These are phyloP conservation scores for Arctocebus calabarensis DNA, from an alignment of 2,797 vertebrate species.

Conservation along the genomic window DNA sequence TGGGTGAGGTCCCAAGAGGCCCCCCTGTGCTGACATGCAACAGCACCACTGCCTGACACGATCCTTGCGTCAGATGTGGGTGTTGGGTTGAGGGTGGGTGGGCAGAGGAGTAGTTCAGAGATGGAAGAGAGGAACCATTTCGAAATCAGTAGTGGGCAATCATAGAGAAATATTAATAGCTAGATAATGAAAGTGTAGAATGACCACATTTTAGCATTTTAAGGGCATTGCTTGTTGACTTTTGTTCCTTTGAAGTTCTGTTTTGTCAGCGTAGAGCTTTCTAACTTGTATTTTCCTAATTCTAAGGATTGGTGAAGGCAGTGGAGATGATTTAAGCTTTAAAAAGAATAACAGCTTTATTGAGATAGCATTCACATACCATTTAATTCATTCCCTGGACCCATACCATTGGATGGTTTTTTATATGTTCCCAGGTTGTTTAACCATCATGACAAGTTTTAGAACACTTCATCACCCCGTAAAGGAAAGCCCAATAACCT, in stretches of 20 bases:
- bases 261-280: neutral
- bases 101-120: neutral
- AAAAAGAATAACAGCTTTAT: neutral
- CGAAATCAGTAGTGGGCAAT: neutral
- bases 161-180: neutral
- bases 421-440: neutral
- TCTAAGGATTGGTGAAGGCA: neutral
- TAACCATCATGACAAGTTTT: neutral
- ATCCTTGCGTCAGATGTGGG: neutral
- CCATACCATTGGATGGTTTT: neutral
- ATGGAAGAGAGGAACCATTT: neutral
- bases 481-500: neutral
- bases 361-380: neutral
- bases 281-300: constrained; percentile 20
- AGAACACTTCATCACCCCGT: neutral
- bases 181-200: neutral
- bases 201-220: neutral
- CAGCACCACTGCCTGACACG: neutral
- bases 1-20: neutral
- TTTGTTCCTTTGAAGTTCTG: neutral
- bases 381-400: neutral
- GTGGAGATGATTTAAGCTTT: neutral
- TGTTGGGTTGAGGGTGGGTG: neutral
- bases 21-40: neutral
- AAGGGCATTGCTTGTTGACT: neutral